Base-by-base conservation (phyloP, 2,888 invertebrate genomes). In the Conus canariensis region DNA sequence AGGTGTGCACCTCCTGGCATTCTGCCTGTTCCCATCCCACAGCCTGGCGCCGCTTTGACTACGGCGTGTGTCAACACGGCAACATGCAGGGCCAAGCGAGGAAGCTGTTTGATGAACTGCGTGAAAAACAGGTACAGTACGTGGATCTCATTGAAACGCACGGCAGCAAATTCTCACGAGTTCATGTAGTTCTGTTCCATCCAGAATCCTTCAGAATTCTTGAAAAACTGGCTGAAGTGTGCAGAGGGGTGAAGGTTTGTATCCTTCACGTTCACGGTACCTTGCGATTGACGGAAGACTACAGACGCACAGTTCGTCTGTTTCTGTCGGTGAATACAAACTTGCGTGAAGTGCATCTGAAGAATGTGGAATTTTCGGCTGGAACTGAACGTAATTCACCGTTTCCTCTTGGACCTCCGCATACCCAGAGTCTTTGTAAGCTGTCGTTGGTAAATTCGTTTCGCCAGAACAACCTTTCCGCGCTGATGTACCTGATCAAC, bases 401-500 rank as follows among this genome's bases (percentile, higher is more conserved):
- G 0, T 67, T 93, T n/a, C 93, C 93, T 12, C 85, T 93, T 83
- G 92, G 93, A 12, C 90, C 91, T 14, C 77, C 80, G 25, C 92
- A 93, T 89, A 88, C 93, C 3, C 85, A 85, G 16, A 59, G 82
- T n/a, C 89, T 93, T 12, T 86, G 89, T n/a, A 90, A 85, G 45
- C 90, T 93, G 64, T 91, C 91, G 83, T 88, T 93, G 45, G 91
- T 93, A 12, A 93, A 93, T 74, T 93, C 93, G 8, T 93, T 93
- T 30, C 87, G 91, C 14, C 82, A 87, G 0, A 91, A 91, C 87
- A 92, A 92, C 67, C 90, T 93, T 45, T 91, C 93, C 16, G 91
- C 91, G 74, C 77, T 93, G 30, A 93, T 93, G 93, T 93, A 93
- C 67, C 88, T 93, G 67, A 92, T 93, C 25, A 92, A 93, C 87